phyloP scores from a whole-genome alignment of 2,888 invertebrate genomes.

The Auanema freiburgensis region DNA sequence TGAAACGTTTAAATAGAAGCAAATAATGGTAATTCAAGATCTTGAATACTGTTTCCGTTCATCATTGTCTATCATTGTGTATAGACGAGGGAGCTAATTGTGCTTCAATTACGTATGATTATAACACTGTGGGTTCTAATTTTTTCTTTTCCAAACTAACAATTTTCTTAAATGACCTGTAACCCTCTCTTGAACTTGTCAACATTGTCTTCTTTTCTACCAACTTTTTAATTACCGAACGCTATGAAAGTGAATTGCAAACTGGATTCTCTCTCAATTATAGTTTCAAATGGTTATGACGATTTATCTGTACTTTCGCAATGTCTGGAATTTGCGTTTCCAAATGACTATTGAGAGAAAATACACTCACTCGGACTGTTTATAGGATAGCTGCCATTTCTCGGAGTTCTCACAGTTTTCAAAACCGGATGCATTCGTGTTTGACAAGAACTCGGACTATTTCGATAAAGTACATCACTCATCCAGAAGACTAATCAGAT shows the following conservation, averaged over 20 bases:
- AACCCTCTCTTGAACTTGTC: no score
- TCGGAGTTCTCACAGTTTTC: constrained; percentile 54
- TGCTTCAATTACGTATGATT: constrained; percentile 53
- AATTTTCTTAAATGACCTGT: no score
- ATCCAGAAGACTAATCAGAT: neutral
- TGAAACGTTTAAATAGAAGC: neutral
- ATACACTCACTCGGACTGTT: neutral
- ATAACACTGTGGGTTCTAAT: constrained; percentile 29
- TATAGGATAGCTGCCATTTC: constrained; percentile 60
- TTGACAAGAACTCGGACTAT: constrained; percentile 54
- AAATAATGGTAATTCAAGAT: constrained; percentile 19
- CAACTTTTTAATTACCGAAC: no score
- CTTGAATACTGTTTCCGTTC: constrained; percentile 42
- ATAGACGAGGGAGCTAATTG: constrained; percentile 62
- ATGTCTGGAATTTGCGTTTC: no score
- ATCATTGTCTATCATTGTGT: constrained; percentile 51
- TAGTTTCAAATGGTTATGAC: neutral
- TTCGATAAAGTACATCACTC: constrained; percentile 52
- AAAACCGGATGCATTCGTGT: constrained; percentile 50
- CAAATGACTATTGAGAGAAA: neutral
- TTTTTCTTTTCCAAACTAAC: neutral
- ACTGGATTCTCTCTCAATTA: neutral
- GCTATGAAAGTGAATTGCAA: no score
- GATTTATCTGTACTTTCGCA: neutral
- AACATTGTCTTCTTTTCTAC: no score